Base-by-base conservation (phyloP, 1,140 invertebrate genomes). In the Drosophila auraria region DNA sequence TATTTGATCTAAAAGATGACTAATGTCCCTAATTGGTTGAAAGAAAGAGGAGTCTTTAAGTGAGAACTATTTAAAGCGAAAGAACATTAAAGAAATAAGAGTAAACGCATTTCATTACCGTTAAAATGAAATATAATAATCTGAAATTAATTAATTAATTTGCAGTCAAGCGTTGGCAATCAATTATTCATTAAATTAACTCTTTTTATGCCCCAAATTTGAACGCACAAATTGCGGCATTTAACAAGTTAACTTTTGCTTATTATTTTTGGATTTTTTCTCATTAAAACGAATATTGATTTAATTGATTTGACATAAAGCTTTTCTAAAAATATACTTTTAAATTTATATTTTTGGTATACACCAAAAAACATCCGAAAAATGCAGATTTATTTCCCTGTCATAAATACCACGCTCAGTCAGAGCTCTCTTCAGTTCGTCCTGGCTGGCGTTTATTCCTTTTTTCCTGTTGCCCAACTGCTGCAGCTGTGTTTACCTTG, bases 401-500 rank as follows among this genome's bases (percentile, higher is more conserved):
- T 58, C 20, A 45, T 42, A 73, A 49, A 70, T 73, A 44, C 38
- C 30, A 36, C 72, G 68, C 49, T 62, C 59, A 64, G 62, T 60
- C 45, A 53, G 36, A 62, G 58, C 36, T 70, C 38, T 40, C 50
- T 49, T 44, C 47, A 47, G 44, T 47, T 33, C 58, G 40, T 61
- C 63, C 62, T 27, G 61, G 61, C 56, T 58, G 27, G 27, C 50
- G 27, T 33, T 17, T 9, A 33, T 59, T 20, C 50, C 56, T 27
- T 64, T n/a, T n/a, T 61, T 50, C 51, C 75, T 40, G 69, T 73
- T 73, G 69, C 54, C 71, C 59, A 74, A 73, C 44, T 69, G 72
- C 83, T 72, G 77, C 83, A 87, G 80, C 84, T 87, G 84, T 87
- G 84, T 87, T 87, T 87, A 87, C 84, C 78, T 87, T 72, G 56